Base-by-base conservation (phyloP, 2,888 invertebrate genomes). In the Silvanus unidentatus region DNA sequence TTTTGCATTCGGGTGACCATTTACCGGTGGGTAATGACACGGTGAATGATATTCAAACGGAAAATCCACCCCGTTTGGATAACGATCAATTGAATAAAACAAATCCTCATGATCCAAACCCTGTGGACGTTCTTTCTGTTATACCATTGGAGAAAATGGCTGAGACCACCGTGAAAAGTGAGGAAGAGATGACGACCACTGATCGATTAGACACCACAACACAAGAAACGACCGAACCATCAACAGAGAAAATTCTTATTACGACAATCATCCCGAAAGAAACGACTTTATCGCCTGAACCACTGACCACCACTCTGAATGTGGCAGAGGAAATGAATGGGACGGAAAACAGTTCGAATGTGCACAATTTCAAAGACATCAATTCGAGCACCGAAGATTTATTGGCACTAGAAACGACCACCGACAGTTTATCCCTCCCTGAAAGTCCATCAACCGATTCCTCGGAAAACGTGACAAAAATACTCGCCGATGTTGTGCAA, bases 1-100 rank as follows among this genome's bases (percentile, higher is more conserved):
- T 77, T 58, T 66, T 80, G n/a, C 77, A 78, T 65, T 75, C 77
- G 55, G 79, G 66, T 37, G 65, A 67, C 29, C 68, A 68, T 44
- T 58, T 53, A 27, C 47, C 51, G 15, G 14, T 30, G 8, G 34
- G 40, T 15, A 50, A 53, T 44, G 45, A 57, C 16, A 42, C 36
- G n/a, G 59, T 55, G 16, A 50, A 53, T 30, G 57, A 62, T 14
- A 45, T 30, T 38, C 54, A 49, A 39, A 55, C 63, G 8, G 65
- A 64, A 28, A 72, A 71, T 50, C 66, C 71, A 1, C 75, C 75
- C 4, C 67, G 74, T 43, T 59, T 77, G 39, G 76, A 77, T 55
- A 71, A 75, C 49, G 75, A 77, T 54, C 73, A 77, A 58, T 69
- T 73, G 52, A 70, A 75, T 49, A 66, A 63, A 29, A 74, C 73